Conservation (phyloP, 2,888 invertebrate species). For the Metalampra italica region DNA sequence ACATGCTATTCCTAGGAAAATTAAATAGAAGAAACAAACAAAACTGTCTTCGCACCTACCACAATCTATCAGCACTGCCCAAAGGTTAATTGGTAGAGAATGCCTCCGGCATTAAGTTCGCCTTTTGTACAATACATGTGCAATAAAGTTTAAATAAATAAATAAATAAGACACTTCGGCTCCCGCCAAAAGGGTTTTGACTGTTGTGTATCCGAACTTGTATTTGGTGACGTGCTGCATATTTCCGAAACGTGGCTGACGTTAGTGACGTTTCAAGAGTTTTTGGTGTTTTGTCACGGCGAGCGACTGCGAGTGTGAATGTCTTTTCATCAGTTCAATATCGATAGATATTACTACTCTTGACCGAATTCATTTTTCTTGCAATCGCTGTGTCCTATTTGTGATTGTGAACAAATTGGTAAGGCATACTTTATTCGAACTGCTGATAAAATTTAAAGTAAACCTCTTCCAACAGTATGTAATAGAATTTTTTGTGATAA, state of each 20-base stretch:
- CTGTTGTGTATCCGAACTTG: constrained; percentile 7
- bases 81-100: no score
- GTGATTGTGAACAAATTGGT: neutral
- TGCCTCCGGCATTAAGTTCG: no score
- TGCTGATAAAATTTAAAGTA: no score
- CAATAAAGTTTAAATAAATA: no score
- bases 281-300: constrained; percentile 29
- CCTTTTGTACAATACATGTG: no score
- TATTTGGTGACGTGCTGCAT: constrained; percentile 60
- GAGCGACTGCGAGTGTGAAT: constrained; percentile 20
- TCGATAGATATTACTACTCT: no score
- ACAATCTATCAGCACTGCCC: no score
- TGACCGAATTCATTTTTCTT: neutral
- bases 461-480: neutral
- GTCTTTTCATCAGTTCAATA: constrained; percentile 17
- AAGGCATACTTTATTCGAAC: neutral
- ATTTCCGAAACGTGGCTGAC: constrained; percentile 73
- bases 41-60: no score
- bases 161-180: no score
- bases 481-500: neutral
- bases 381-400: neutral
- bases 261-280: constrained; percentile 34
- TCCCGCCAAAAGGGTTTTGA: no score
- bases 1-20: no score
- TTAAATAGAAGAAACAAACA: no score